Base-by-base conservation (phyloP, 2,113 vertebrate species). In the Centropus bengalensis region DNA sequence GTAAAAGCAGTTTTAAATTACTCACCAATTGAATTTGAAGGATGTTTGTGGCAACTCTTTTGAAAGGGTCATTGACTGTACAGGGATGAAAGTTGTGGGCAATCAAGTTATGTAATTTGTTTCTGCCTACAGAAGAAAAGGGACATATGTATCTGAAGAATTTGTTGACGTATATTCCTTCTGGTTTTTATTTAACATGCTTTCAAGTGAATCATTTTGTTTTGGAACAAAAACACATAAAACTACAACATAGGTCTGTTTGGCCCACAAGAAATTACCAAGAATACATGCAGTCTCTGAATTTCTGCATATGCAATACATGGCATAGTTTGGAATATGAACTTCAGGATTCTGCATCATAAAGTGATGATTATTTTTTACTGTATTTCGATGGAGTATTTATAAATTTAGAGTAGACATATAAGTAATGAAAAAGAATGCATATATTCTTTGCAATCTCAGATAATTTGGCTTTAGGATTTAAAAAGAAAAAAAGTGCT, bases 31-130 rank as follows among this genome's bases (percentile, higher is more conserved):
- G 85, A 90, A 80, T 88, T 77, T 9, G 24, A 89, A 82, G 82
- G 76, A 93, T 90, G 79, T 89, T 93, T 85, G 81, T 64, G 78
- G 81, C 87, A 86, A 64, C 55, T 32, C 58, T 78, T 91, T 85
- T 73, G 75, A 91, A 96, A 88, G 79, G 89, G 89, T 94, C 93
- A 82, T 69, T 95, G 90, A 49, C 40, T 89, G 51, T 88, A 85
- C 75, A 80, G 91, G 88, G 51, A 76, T 91, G 79, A 89, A 89
- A 89, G 75, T 69, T 89, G 85, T 82, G 59, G 75, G 59, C 90
- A 88, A 27, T 96, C 75, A 66, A 80, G 40, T 85, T 89, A n/a
- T 74, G 30, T 79, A 69, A 88, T 89, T 82, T 96, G 42, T 89
- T 91, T 88, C 63, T 89, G 89, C 45, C 63, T 58, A 8, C 51